A percentile compares a stretch with the other conserved stretches of the same genome.
Evolutionary conservation across 2,113 vertebrate species (phyloP).

Genomic region (Tupaia chinensis): DNA sequence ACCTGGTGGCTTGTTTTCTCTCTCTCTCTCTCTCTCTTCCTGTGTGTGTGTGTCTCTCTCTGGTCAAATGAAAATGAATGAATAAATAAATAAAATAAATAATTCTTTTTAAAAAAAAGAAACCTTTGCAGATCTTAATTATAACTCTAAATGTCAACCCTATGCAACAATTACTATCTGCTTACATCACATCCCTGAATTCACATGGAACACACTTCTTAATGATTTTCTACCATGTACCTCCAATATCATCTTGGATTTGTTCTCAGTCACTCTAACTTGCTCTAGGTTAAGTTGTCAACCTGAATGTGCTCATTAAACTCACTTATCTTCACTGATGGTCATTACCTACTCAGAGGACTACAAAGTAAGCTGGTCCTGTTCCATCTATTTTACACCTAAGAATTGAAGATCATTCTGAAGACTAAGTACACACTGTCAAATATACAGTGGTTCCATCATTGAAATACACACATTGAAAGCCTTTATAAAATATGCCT

Average conservation of each 20-base stretch:
- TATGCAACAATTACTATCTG: neutral
- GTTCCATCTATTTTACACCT: neutral
- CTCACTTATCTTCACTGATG: neutral
- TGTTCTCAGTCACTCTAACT: slow-evolving; percentile 16
- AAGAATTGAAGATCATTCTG: neutral
- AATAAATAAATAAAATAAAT: too few relatives aligned
- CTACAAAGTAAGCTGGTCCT: neutral
- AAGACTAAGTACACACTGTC: neutral
- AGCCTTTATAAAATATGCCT: slow-evolving; percentile 10
- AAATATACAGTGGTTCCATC: neutral
- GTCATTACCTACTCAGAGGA: neutral
- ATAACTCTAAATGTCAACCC: neutral
- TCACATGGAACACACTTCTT: neutral
- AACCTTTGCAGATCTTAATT: neutral
- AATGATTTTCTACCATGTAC: neutral
- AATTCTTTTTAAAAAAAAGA: too few relatives aligned
- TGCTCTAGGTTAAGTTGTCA: neutral
- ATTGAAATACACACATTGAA: neutral
- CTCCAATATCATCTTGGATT: neutral
- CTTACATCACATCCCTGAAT: neutral
- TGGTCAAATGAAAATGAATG: too few relatives aligned
- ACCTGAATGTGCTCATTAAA: neutral
- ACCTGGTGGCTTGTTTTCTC: too few relatives aligned
- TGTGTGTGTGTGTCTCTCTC: too few relatives aligned
- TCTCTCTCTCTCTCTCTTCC: too few relatives aligned